phyloP scores from a whole-genome alignment of 2,888 invertebrate species.

The Ormyrus rosae region DNA sequence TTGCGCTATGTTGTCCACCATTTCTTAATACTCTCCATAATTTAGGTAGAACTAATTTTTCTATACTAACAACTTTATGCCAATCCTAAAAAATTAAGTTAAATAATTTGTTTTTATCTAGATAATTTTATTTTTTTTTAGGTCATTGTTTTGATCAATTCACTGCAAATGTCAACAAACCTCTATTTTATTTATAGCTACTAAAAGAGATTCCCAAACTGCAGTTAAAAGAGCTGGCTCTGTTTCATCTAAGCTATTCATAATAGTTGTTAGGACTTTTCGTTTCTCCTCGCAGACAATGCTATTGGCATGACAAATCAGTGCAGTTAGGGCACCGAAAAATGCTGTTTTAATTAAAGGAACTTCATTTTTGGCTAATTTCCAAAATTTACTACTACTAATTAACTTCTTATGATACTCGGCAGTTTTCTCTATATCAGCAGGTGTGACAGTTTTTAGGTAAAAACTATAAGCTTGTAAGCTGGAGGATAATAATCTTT shows the following conservation, averaged over 20 bases:
- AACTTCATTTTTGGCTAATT: constrained; percentile 79
- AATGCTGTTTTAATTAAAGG: constrained; percentile 80
- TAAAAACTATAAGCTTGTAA: constrained; percentile 82
- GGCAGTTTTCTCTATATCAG: constrained; percentile 77
- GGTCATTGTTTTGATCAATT: too few relatives aligned
- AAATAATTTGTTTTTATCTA: background rate
- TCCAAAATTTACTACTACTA: constrained; percentile 84
- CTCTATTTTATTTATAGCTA: constrained; percentile 79
- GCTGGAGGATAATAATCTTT: constrained; percentile 81
- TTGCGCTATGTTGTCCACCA: constrained; percentile 88
- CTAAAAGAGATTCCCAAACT: constrained; percentile 86
- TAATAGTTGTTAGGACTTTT: constrained; percentile 79
- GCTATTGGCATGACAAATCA: constrained; percentile 79
- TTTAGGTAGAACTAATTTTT: constrained; percentile 85
- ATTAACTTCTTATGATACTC: constrained; percentile 79
- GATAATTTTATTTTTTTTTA: too few relatives aligned
- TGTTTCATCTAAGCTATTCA: constrained; percentile 82
- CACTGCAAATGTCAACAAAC: constrained; percentile 69
- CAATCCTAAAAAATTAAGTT: constrained; percentile 80
- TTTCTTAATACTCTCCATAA: constrained; percentile 81
- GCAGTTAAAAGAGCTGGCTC: constrained; percentile 82
- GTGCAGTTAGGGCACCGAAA: constrained; percentile 81
- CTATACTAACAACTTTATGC: constrained; percentile 83
- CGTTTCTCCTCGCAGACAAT: constrained; percentile 78
- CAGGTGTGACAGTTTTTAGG: constrained; percentile 78